These are phyloP conservation scores for Montipora efflorescens DNA, from an alignment of 64 coral and sea anemone species.

Conservation along the genomic window DNA sequence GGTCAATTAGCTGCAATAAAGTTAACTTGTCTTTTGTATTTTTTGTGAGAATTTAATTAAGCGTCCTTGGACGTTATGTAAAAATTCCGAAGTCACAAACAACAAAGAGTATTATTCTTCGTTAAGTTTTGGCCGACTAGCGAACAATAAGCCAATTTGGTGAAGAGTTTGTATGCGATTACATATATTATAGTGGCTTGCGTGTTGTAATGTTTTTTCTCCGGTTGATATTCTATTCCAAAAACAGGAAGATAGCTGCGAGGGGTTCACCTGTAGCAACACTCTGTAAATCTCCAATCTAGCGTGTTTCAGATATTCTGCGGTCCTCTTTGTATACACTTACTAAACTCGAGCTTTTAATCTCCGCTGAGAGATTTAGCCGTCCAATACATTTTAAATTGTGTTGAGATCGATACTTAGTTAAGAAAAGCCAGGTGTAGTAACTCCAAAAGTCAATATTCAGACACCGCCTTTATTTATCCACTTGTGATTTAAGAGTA, in stretches of 20 bases:
- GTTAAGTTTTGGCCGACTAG: not conserved
- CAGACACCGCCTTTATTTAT: slow-evolving; percentile 27
- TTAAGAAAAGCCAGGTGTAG: not conserved
- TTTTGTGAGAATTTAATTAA: no score
- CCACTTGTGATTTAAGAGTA: slow-evolving; percentile 12
- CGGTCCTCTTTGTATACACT: slow-evolving; percentile 32
- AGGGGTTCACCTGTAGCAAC: not conserved
- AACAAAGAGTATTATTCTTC: not conserved
- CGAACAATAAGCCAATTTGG: not conserved
- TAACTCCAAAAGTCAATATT: not conserved
- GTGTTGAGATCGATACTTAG: not conserved
- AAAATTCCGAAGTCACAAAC: not conserved
- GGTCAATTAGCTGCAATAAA: no score
- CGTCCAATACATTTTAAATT: slow-evolving; percentile 27
- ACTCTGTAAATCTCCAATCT: not conserved
- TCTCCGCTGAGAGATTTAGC: slow-evolving; percentile 19
- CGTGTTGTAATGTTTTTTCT: not conserved
- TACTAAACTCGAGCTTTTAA: slow-evolving; percentile 17
- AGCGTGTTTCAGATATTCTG: slow-evolving; percentile 10
- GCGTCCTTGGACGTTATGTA: not conserved
- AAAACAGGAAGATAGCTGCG: not conserved
- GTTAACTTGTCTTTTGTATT: no score
- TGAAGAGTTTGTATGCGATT: not conserved
- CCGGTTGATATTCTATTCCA: not conserved
- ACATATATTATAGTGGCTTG: not conserved